phyloP scores from a whole-genome alignment of 2,113 vertebrate species.

The Crocuta crocuta region DNA sequence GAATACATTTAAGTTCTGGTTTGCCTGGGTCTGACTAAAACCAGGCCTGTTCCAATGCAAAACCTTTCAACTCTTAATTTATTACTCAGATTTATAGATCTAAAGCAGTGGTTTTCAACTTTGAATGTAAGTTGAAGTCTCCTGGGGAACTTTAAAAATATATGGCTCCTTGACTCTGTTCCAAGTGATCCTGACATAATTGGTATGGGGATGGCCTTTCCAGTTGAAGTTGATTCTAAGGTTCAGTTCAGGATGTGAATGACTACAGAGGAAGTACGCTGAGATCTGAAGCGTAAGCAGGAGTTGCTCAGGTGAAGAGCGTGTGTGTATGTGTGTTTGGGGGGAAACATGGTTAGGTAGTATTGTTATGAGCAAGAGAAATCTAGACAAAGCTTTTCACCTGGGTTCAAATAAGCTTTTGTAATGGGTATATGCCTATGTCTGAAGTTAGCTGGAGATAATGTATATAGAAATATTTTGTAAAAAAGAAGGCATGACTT shows the following conservation, averaged over 20 bases:
- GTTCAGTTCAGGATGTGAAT: not conserved
- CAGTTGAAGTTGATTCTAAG: not conserved
- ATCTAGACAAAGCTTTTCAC: not conserved
- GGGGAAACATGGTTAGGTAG: not conserved
- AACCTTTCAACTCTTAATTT: not conserved
- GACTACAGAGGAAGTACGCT: not conserved
- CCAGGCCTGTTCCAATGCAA: not conserved
- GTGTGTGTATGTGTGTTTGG: too few relatives aligned
- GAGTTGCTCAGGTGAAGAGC: not conserved
- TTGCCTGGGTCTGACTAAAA: not conserved
- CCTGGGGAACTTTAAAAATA: not conserved
- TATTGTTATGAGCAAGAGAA: not conserved
- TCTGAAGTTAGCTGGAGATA: not conserved
- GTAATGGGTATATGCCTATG: not conserved
- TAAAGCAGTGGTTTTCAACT: not conserved
- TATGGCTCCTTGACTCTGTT: not conserved
- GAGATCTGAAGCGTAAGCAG: not conserved
- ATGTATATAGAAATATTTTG: not conserved
- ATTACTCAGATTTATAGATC: not conserved
- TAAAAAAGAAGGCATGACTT: not conserved
- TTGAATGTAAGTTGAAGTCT: not conserved
- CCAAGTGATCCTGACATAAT: not conserved
- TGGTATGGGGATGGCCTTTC: not conserved
- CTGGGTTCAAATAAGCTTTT: not conserved
- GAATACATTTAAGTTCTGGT: not conserved